phyloP scores from a whole-genome alignment of 2,113 vertebrate genomes.

The Hippocampus barbouri region DNA sequence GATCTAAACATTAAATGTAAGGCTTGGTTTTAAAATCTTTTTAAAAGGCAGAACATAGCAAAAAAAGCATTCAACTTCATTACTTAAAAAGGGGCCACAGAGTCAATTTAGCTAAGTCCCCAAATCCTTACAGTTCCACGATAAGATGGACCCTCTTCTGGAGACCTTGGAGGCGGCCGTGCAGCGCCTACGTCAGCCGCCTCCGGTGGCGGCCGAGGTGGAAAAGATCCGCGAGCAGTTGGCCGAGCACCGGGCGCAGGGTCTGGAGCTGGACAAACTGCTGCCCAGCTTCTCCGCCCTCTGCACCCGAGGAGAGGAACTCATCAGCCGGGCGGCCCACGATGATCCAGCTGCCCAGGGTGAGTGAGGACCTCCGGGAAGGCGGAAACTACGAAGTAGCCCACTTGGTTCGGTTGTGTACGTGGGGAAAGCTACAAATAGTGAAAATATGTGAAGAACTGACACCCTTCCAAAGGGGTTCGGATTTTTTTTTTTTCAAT shows the following conservation, averaged over 20 bases:
- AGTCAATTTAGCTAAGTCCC: too few relatives aligned
- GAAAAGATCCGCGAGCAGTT: conserved; percentile 98
- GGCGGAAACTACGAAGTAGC: too few relatives aligned
- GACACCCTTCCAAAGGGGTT: too few relatives aligned
- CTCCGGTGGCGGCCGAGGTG: conserved; percentile 91
- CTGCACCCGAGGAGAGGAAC: conserved; percentile 87
- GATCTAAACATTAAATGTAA: too few relatives aligned
- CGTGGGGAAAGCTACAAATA: background rate
- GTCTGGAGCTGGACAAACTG: conserved; percentile 93
- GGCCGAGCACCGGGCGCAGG: conserved; percentile 83
- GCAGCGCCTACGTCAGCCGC: conserved; percentile 84
- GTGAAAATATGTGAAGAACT: too few relatives aligned
- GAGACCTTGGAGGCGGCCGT: conserved; percentile 88
- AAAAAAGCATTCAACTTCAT: background rate
- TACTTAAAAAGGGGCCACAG: background rate
- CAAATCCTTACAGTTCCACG: conserved; percentile 79
- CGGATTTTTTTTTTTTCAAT: too few relatives aligned
- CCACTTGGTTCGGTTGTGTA: too few relatives aligned
- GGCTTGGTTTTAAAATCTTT: background rate
- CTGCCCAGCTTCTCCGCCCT: conserved; percentile 92
- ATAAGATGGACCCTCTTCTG: conserved; percentile 97
- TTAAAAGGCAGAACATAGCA: background rate
- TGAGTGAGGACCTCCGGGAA: conserved; percentile 40
- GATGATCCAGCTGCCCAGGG: conserved; percentile 92
- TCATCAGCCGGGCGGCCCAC: conserved; percentile 83